Base-by-base conservation (phyloP, 2,888 invertebrate species). In the Heliothis peltigera region DNA sequence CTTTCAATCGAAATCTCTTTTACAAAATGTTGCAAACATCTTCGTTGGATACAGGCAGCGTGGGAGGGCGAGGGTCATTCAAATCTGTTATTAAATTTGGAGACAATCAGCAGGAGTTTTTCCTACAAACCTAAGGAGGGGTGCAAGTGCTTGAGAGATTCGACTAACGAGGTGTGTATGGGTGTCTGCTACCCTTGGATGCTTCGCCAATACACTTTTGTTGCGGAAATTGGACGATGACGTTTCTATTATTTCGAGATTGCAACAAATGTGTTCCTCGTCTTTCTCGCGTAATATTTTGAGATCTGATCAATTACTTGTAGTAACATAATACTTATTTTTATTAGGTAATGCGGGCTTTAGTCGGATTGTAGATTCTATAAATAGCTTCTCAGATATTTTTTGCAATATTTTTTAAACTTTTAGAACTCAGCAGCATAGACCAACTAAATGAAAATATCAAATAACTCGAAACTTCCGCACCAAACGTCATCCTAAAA, bases 31-130 rank as follows among this genome's bases (percentile, higher is more conserved):
- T 70, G 68, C 73, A 66, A 53, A 60, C 54, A 19, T 44, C 28
- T 22, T 49, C 15, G 44, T 51, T 15, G 47, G 46, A 32, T 17
- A 48, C 7, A 43, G 44, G 71, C 61, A 63, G 61, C 35, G 44
- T 51, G 55, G 52, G 57, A 55, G 62, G 46, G 55, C 7, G 66
- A 81, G 85, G 89, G 89, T 87, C 89, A 89, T 90, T 89, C 85
- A 86, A 88, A 90, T 88, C 84, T 87, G 87, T 90, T 92, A 91
- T 92, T 92, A 91, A 92, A 92, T 92, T 92, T 87, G 78, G 83
- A 89, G 88, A 91, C 91, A 91, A 91, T 90, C 89, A 85, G 75
- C 77, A 55, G 64, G 80, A 83, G 80, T 80, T 85, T 80, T 80
- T 82, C 70, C 71, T 70, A 64, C 64, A 62, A 75, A 56, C 70